A percentile compares a stretch with the other conserved stretches of the same genome.
Evolutionary conservation across 2,797 vertebrate species (phyloP).

Genomic region (Chiroxiphia lanceolata): DNA sequence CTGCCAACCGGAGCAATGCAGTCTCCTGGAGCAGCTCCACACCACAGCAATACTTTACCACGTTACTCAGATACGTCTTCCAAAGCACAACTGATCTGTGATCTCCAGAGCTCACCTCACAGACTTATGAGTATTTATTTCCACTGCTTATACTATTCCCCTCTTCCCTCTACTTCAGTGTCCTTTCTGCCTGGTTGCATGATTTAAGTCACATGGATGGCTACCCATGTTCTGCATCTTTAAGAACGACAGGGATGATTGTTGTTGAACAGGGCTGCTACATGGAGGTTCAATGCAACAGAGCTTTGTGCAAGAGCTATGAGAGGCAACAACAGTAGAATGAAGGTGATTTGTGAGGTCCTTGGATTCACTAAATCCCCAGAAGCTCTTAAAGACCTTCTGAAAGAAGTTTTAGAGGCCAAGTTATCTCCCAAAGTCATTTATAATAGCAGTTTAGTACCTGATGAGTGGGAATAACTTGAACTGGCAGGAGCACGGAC

Average conservation of each 20-base stretch:
- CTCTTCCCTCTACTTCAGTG: background rate
- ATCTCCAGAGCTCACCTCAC: background rate
- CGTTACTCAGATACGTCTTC: fast-evolving
- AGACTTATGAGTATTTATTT: background rate
- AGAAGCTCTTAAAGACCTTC: slow-evolving; percentile 23
- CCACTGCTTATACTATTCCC: background rate
- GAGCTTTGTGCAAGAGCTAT: background rate
- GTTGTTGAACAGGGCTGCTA: background rate
- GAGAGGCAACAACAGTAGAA: background rate
- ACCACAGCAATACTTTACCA: background rate
- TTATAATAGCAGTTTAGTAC: slow-evolving; percentile 18
- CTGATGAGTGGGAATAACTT: slow-evolving; percentile 21
- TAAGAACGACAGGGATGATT: background rate
- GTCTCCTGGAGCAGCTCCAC: background rate
- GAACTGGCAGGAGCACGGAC: background rate
- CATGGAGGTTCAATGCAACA: background rate
- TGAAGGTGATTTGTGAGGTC: background rate
- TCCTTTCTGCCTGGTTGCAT: background rate
- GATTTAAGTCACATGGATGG: background rate
- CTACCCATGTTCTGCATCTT: background rate
- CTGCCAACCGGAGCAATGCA: fast-evolving
- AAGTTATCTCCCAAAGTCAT: slow-evolving; percentile 8
- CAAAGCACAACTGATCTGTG: background rate
- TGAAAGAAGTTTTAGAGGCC: slow-evolving; percentile 16
- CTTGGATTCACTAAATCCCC: background rate